Conservation (phyloP, 37 sponge, comb jelly and placozoan genomes). For the Agelas oroides region DNA sequence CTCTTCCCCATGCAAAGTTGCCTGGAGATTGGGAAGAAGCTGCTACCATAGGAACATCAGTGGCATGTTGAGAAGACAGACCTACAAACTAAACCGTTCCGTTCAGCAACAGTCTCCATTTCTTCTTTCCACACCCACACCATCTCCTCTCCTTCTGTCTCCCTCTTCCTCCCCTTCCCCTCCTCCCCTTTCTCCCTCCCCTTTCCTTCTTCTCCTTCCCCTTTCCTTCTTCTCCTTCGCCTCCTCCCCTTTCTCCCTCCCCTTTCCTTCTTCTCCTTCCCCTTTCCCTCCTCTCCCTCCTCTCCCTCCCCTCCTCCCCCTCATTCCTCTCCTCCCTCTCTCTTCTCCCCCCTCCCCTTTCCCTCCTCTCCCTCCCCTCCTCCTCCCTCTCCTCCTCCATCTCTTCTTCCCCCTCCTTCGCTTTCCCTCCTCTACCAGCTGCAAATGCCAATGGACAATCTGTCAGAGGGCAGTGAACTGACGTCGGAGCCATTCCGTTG, state of each 20-base stretch:
- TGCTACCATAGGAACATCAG: no score
- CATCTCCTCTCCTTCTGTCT: neutral
- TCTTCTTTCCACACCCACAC: neutral
- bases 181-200: neutral
- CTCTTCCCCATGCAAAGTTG: no score
- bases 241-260: neutral
- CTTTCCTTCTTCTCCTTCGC: neutral
- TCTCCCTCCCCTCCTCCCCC: neutral
- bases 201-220: neutral
- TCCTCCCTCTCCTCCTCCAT: neutral
- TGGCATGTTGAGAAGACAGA: no score
- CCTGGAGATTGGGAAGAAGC: no score
- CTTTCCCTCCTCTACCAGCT: neutral
- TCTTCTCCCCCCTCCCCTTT: neutral
- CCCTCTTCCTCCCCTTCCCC: neutral
- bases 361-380: neutral
- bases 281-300: neutral
- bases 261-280: neutral
- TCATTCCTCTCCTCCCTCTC: neutral
- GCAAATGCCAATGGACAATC: neutral
- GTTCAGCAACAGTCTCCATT: neutral
- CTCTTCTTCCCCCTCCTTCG: neutral
- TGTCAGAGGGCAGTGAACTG: conserved; percentile 73
- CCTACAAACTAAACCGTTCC: no score
- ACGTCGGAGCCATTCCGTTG: conserved; percentile 94